Conservation (phyloP, 2,113 vertebrate species). For the Pelecanoides urinatrix region DNA sequence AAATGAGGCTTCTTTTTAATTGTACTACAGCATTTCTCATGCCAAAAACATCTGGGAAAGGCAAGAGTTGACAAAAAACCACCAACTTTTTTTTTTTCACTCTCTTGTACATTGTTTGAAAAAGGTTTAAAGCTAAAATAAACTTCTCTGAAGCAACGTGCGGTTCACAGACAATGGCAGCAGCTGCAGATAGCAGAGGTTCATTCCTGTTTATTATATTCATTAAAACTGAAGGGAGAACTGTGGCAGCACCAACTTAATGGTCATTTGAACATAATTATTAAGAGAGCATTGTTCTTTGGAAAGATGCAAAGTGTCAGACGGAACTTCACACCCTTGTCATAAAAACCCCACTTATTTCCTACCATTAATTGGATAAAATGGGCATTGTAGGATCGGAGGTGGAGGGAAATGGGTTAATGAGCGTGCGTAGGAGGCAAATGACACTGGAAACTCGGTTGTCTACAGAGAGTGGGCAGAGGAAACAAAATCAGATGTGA, state of each 20-base stretch:
- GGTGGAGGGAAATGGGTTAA: conserved; percentile 48
- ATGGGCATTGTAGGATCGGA: not conserved
- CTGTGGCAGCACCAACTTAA: conserved; percentile 30
- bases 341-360: conserved; percentile 47
- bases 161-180: conserved; percentile 40
- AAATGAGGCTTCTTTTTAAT: conserved; percentile 22
- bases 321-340: conserved; percentile 40
- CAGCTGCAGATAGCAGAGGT: conserved; percentile 54
- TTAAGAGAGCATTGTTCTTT: conserved; percentile 51
- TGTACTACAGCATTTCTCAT: not conserved
- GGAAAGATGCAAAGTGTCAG: conserved; percentile 25
- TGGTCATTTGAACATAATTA: conserved; percentile 52
- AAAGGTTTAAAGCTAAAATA: conserved; percentile 60
- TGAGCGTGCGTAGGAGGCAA: conserved; percentile 58
- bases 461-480: conserved; percentile 73
- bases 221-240: conserved; percentile 47
- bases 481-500: conserved; percentile 73
- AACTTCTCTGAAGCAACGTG: not conserved
- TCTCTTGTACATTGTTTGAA: conserved; percentile 42
- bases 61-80: not conserved
- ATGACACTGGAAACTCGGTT: conserved; percentile 73
- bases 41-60: conserved; percentile 26
- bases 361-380: conserved; percentile 50
- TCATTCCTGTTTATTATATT: conserved; percentile 59
- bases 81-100: not conserved